A percentile compares a stretch with the other conserved stretches of the same genome.
Conservation (phyloP, 2,113 vertebrate species). For the Phoenicopterus ruber region DNA sequence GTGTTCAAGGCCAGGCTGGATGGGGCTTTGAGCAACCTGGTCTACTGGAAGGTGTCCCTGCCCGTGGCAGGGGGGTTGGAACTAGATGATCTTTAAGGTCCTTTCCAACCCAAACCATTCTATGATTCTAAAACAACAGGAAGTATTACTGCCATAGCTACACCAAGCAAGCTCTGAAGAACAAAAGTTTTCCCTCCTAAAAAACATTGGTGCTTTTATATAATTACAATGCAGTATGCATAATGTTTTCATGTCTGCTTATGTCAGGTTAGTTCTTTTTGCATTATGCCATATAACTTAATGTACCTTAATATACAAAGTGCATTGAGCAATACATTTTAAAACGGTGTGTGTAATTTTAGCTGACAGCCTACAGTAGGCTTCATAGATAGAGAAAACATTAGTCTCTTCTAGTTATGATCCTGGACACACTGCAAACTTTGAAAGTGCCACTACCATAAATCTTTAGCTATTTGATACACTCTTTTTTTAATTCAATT, state of each 20-base stretch:
- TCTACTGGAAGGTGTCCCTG: too few species aligned
- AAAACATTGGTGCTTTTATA: not conserved
- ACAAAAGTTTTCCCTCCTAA: not conserved
- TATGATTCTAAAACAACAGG: not conserved
- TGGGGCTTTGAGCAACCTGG: too few species aligned
- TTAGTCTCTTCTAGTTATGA: not conserved
- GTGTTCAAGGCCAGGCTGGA: too few species aligned
- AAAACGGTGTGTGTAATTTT: not conserved
- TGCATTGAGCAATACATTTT: not conserved
- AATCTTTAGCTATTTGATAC: not conserved
- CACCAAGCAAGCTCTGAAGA: not conserved
- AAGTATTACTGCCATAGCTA: not conserved
- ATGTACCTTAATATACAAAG: not conserved
- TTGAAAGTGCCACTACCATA: not conserved
- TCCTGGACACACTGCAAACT: not conserved
- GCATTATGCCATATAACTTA: not conserved
- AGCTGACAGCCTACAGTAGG: not conserved
- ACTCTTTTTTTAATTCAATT: not conserved
- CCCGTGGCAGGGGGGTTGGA: too few species aligned
- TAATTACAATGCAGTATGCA: not conserved
- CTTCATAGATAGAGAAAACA: not conserved
- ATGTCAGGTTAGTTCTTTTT: not conserved
- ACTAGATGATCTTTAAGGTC: too few species aligned
- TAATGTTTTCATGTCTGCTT: not conserved
- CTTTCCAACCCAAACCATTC: too few species aligned